Evolutionary conservation across 2,888 invertebrate species (phyloP).

Genomic region (Isotomurus palustris): DNA sequence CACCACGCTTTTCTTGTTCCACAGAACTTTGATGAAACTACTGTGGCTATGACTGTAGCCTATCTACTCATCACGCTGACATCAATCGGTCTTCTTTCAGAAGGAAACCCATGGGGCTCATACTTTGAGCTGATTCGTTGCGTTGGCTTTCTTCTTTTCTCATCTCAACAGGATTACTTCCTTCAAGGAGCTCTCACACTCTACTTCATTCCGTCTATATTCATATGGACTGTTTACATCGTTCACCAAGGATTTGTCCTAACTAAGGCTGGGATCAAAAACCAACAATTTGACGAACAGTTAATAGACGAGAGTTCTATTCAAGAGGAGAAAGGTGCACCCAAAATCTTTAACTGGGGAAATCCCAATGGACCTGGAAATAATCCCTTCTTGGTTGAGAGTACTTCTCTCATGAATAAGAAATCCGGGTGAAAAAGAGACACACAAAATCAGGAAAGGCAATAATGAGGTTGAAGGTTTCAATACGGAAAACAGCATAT

Average conservation of each 20-base stretch:
- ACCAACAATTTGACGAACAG: background rate
- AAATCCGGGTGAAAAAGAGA: background rate
- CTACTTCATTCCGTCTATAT: constrained; percentile 38
- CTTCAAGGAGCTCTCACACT: constrained; percentile 32
- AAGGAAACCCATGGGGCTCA: constrained; percentile 60
- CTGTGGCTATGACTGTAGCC: constrained; percentile 58
- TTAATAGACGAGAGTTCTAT: background rate
- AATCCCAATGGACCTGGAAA: background rate
- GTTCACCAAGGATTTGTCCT: constrained; percentile 12
- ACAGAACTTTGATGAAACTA: constrained; percentile 62
- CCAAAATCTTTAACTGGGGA: constrained; percentile 10
- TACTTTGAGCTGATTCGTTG: constrained; percentile 64
- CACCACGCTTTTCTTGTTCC: constrained; percentile 46
- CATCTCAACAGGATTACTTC: constrained; percentile 29
- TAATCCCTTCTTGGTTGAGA: background rate
- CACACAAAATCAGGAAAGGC: background rate
- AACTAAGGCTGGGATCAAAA: constrained; percentile 14
- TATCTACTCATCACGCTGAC: constrained; percentile 67
- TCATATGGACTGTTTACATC: constrained; percentile 36
- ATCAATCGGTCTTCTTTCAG: constrained; percentile 69
- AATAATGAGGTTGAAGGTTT: too few species aligned
- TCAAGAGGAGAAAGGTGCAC: background rate
- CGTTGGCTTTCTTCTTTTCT: constrained; percentile 55
- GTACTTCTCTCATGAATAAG: background rate
- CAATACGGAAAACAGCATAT: too few species aligned